A percentile compares a stretch with the other conserved stretches of the same genome.
Conservation (phyloP, 2,113 vertebrate species). For the Ameiurus melas region DNA sequence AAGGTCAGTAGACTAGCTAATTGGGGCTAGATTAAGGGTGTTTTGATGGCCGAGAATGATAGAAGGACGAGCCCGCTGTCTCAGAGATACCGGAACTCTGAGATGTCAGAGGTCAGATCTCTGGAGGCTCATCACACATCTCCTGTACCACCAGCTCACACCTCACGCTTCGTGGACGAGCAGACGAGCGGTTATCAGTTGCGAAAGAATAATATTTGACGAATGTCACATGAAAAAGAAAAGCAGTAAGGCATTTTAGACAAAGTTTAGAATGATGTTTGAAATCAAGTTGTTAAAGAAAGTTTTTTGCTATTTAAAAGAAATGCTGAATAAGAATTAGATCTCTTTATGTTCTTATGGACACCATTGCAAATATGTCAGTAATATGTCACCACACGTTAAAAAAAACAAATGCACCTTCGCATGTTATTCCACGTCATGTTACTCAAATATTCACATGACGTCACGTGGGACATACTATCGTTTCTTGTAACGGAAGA, state of each 20-base stretch:
- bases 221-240: neutral
- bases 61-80: slow-evolving; percentile 43
- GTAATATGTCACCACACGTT: neutral
- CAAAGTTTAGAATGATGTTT: no score
- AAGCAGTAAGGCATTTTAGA: neutral
- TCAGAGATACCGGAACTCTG: slow-evolving; percentile 62
- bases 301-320: neutral
- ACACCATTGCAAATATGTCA: neutral
- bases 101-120: slow-evolving; percentile 63
- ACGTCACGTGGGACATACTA: neutral
- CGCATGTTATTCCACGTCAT: neutral
- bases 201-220: neutral
- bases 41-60: slow-evolving; percentile 34
- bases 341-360: neutral
- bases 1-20: slow-evolving; percentile 41
- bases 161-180: neutral
- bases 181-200: neutral
- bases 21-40: slow-evolving; percentile 48
- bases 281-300: neutral
- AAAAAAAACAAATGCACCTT: neutral
- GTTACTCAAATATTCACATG: neutral
- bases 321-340: neutral
- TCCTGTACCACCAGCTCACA: slow-evolving; percentile 30
- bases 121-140: slow-evolving; percentile 62
- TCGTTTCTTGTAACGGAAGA: no score